These are phyloP conservation scores for Acrocephalus kingi DNA, from an alignment of 2,113 vertebrate species.

Conservation along the genomic window DNA sequence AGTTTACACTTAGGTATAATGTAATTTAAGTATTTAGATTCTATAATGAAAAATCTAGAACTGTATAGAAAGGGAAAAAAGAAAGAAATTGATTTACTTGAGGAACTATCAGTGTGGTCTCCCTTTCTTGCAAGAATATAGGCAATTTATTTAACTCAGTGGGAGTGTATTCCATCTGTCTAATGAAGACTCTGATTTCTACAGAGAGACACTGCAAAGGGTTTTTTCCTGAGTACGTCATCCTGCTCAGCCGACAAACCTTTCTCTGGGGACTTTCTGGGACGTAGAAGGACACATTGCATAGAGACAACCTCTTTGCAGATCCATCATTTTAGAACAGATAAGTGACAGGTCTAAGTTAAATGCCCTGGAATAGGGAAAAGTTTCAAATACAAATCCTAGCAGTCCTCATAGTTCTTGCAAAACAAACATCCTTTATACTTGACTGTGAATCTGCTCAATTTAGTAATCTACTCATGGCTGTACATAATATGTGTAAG, in stretches of 20 bases:
- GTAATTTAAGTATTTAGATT: background rate
- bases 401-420: background rate
- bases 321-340: background rate
- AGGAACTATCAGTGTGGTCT: conserved; percentile 4
- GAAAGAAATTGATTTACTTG: background rate
- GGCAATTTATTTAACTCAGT: conserved; percentile 53
- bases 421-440: background rate
- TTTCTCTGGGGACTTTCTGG: conserved; percentile 18
- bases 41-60: background rate
- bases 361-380: background rate
- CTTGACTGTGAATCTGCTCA: background rate
- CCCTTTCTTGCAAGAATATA: conserved; percentile 37
- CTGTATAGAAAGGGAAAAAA: background rate
- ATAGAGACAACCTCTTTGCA: background rate
- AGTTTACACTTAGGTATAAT: background rate
- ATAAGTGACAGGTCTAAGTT: background rate
- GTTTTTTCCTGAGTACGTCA: conserved; percentile 24
- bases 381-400: conserved; percentile 6
- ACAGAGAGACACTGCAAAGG: conserved; percentile 25
- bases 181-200: conserved; percentile 53
- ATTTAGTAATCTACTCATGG: background rate
- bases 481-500: background rate
- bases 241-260: background rate
- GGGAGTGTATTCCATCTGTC: conserved; percentile 58
- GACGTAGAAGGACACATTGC: background rate